phyloP scores from a whole-genome alignment of 2,888 invertebrate genomes.

The Macrophya annulata region DNA sequence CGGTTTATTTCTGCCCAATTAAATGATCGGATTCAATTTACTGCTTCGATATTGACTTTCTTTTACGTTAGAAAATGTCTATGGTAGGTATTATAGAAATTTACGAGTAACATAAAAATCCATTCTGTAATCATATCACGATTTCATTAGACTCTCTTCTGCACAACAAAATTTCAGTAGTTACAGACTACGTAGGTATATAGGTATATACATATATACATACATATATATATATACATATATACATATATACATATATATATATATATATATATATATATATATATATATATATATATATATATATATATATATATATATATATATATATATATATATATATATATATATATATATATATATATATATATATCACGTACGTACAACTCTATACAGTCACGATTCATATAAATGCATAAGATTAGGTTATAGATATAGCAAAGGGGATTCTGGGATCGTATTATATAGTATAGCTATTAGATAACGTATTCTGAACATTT shows the following conservation, averaged over 20 bases:
- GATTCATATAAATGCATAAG: neutral
- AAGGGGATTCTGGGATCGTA: neutral
- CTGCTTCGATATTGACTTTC: neutral
- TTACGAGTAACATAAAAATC: neutral
- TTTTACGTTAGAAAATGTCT: neutral
- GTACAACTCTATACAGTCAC: too few relatives aligned
- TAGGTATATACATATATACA: too few relatives aligned
- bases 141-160: slow-evolving; percentile 17
- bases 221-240: too few relatives aligned
- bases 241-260: too few relatives aligned
- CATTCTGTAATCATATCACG: neutral
- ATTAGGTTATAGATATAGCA: slow-evolving; percentile 12
- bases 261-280: too few relatives aligned
- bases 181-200: neutral
- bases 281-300: too few relatives aligned
- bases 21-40: neutral
- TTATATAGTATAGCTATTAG: neutral
- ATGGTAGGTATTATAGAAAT: neutral
- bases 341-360: too few relatives aligned
- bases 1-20: neutral
- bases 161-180: neutral
- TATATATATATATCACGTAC: too few relatives aligned
- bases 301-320: too few relatives aligned
- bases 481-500: slow-evolving; percentile 27
- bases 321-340: too few relatives aligned